Conservation (phyloP, 2,113 vertebrate genomes). For the Nibea coibor region DNA sequence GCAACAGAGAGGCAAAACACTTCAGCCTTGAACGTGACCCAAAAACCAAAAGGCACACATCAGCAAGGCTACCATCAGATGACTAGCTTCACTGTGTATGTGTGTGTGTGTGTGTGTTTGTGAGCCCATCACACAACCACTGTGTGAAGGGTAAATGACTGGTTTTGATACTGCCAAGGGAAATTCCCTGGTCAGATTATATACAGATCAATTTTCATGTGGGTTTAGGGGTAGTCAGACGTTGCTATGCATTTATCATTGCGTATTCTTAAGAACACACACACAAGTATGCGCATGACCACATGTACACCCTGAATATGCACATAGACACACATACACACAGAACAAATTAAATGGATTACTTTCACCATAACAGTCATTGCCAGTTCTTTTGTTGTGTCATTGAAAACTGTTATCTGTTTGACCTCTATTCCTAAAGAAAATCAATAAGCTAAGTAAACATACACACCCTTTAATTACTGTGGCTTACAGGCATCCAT, state of each 20-base stretch:
- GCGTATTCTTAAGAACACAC: conserved; percentile 31
- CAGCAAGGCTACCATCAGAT: conserved; percentile 39
- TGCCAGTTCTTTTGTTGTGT: neutral
- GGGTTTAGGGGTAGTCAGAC: conserved; percentile 60
- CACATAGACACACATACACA: neutral
- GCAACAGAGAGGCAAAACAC: conserved; percentile 56
- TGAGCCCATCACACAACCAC: conserved; percentile 60
- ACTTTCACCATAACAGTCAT: conserved; percentile 21
- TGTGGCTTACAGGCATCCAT: neutral
- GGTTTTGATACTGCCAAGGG: conserved; percentile 68
- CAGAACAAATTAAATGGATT: conserved; percentile 40
- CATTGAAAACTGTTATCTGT: conserved; percentile 34
- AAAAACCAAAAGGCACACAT: conserved; percentile 66
- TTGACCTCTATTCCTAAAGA: conserved; percentile 21
- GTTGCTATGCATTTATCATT: conserved; percentile 59
- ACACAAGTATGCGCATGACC: conserved; percentile 17
- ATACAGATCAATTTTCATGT: conserved; percentile 76
- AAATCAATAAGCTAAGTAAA: conserved; percentile 41
- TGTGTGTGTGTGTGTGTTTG: conserved; percentile 21
- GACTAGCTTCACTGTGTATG: conserved; percentile 38
- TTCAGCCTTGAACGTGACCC: conserved; percentile 73
- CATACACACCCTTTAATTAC: neutral
- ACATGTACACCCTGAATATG: neutral
- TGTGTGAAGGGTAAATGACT: conserved; percentile 74
- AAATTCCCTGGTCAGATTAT: conserved; percentile 76